Base-by-base conservation (phyloP, 1,140 invertebrate genomes). In the Steinernema feltiae region DNA sequence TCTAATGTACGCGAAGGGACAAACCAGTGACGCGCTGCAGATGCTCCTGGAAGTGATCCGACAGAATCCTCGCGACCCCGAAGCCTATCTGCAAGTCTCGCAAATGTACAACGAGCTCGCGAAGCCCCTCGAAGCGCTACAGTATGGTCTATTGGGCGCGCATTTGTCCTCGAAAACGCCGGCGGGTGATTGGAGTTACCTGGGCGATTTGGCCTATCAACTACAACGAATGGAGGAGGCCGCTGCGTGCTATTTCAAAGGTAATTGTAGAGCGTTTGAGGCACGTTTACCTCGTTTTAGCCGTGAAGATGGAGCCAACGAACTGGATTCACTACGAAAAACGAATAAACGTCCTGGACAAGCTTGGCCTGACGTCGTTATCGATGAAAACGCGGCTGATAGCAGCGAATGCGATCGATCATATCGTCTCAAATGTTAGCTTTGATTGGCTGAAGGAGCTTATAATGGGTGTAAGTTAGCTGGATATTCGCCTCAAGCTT, bases 301-400 rank as follows among this genome's bases (percentile, higher is more conserved):
- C 82, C 18, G 78, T 81, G 46, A 53, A 73, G 46, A 71, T 70
- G 12, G 83, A 86, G 1, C 80, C 80, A 1, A 72, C 69, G n/a
- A 83, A 83, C 73, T 85, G 83, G 81, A 21, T 78, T 17, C 83
- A 82, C 71, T 85, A 86, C 70, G 83, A 85, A 32, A 84, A 84
- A 41, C 75, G 83, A 48, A 85, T 85, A 35, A 75, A 83, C 73
- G 72, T 86, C 30, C 73, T 86, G 12, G 84, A 85, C 63, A 32
- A 53, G 35, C 41, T 84, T 15, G 77, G 82, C 17, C 31, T 77
- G 15, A 74, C 70, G 17, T 73, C 81, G 17, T 48, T 83, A 0
- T 81, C 84, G 18, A 85, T 85, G 83, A 76, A 79, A 41, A 85
- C 79, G n/a, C 78, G 84, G 24, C 70, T 85, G 1, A 75, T 80